phyloP scores from a whole-genome alignment of 2,113 vertebrate genomes.

The Nansenia antarctica region DNA sequence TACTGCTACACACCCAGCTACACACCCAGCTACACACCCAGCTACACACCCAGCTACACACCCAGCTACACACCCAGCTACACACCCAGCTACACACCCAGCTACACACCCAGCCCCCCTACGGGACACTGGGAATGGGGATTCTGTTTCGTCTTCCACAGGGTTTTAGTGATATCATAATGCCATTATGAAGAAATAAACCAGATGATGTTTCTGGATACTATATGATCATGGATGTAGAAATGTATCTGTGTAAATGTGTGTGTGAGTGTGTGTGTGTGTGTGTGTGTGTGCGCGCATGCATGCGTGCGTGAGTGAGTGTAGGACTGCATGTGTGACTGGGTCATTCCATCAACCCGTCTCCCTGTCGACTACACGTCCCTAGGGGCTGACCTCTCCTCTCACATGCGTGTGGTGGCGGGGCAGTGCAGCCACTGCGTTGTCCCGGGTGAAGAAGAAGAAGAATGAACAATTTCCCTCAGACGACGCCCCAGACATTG shows the following conservation, averaged over 20 bases:
- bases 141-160: background rate
- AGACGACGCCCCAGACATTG: conserved; percentile 7
- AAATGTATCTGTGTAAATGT: background rate
- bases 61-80: background rate
- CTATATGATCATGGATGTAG: too few relatives aligned
- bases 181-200: background rate
- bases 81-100: background rate
- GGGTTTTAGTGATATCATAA: background rate
- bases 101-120: background rate
- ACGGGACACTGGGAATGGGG: background rate
- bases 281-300: background rate
- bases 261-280: background rate
- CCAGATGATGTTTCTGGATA: background rate
- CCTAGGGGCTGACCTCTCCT: too few relatives aligned
- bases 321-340: background rate
- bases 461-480: conserved; percentile 8
- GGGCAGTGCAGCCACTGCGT: background rate
- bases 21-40: background rate
- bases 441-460: background rate
- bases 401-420: too few relatives aligned
- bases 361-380: background rate
- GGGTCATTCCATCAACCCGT: background rate
- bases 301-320: background rate
- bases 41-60: background rate
- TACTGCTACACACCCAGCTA: background rate